A percentile compares a stretch with the other conserved stretches of the same genome.
phyloP scores from a whole-genome alignment of 2,888 invertebrate species.

The Neoscelio sp. region DNA sequence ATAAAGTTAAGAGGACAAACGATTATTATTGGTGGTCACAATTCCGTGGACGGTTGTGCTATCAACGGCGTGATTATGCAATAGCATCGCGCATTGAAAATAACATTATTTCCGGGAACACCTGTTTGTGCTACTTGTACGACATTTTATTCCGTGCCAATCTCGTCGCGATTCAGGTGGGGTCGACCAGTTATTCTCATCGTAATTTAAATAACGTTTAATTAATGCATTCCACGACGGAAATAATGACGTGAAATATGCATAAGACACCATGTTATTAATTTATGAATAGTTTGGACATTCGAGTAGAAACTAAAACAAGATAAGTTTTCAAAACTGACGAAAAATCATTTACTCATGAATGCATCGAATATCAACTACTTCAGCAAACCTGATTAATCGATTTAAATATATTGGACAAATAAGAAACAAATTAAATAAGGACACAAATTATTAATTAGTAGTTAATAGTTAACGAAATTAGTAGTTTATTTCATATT shows the following conservation, averaged over 20 bases:
- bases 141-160: constrained; percentile 46
- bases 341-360: constrained; percentile 10
- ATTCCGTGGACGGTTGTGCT: constrained; percentile 31
- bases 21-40: constrained; percentile 64
- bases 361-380: too few relatives aligned
- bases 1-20: constrained; percentile 61
- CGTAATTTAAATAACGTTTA: constrained; percentile 40
- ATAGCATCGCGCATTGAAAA: constrained; percentile 63
- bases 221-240: constrained; percentile 35
- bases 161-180: constrained; percentile 26
- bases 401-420: too few relatives aligned
- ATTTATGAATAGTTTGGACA: constrained; percentile 29
- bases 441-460: too few relatives aligned
- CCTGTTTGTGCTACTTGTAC: constrained; percentile 67
- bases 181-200: constrained; percentile 48
- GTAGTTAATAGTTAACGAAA: too few relatives aligned
- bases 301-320: constrained; percentile 24
- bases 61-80: constrained; percentile 64
- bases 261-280: constrained; percentile 25
- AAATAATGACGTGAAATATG: constrained; percentile 33
- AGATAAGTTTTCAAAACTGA: constrained; percentile 17
- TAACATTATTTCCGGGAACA: constrained; percentile 73
- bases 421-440: too few relatives aligned
- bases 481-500: too few relatives aligned
- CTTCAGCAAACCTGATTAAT: too few relatives aligned